A percentile compares a stretch with the other conserved stretches of the same genome.
phyloP scores from a whole-genome alignment of 2,797 vertebrate genomes.

The Chaunax sp. region DNA sequence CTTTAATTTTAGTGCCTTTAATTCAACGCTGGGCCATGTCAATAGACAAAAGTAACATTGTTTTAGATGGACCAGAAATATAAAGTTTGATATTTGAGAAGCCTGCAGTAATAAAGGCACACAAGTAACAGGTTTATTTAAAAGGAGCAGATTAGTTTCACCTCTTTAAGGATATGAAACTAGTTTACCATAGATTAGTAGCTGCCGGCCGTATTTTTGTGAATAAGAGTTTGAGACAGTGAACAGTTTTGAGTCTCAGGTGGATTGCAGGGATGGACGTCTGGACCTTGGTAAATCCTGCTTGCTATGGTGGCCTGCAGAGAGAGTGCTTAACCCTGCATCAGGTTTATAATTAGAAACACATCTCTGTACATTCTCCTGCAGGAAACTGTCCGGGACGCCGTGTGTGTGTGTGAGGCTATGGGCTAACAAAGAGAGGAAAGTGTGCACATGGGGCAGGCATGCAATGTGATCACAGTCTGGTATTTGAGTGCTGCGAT shows the following conservation, averaged over 20 bases:
- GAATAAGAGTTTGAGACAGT: conserved; percentile 58
- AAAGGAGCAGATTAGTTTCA: conserved; percentile 34
- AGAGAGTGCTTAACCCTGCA: conserved; percentile 65
- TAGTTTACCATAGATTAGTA: conserved; percentile 16
- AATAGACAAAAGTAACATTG: neutral
- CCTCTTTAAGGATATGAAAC: conserved; percentile 16
- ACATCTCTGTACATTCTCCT: conserved; percentile 59
- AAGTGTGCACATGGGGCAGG: conserved; percentile 76
- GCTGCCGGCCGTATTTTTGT: conserved; percentile 42
- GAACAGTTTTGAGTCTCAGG: conserved; percentile 47
- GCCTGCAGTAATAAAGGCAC: neutral
- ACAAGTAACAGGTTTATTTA: conserved; percentile 7
- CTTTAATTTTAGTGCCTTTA: too few species aligned
- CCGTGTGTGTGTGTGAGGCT: conserved; percentile 44
- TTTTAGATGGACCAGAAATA: conserved; percentile 7
- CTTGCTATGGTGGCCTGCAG: conserved; percentile 58
- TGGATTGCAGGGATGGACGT: conserved; percentile 48
- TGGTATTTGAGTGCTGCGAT: conserved; percentile 58
- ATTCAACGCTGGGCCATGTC: too few species aligned
- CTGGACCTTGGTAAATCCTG: conserved; percentile 67
- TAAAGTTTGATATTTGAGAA: conserved; percentile 10
- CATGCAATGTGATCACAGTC: conserved; percentile 70
- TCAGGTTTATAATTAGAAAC: conserved; percentile 84
- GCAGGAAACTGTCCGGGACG: conserved; percentile 71
- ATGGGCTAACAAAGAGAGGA: conserved; percentile 83